These are phyloP conservation scores for Drosophila melanosoma DNA, from an alignment of 2,888 invertebrate species.

Conservation along the genomic window DNA sequence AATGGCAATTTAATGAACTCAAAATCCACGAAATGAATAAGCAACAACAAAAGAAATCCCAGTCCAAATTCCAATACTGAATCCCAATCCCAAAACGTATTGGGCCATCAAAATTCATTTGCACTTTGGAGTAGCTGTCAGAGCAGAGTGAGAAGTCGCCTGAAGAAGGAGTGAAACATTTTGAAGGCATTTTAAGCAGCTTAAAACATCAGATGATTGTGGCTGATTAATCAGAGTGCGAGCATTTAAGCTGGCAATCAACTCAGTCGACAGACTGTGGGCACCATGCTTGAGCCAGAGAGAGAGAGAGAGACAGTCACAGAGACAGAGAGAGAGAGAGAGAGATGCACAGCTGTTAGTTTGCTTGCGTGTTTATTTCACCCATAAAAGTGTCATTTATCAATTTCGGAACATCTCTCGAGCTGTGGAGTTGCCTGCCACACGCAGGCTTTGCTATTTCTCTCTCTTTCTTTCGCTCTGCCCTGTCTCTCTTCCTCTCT, in stretches of 20 bases:
- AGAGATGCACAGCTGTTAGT: background rate
- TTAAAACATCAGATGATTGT: slow-evolving; percentile 81
- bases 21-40: slow-evolving; percentile 75
- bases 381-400: slow-evolving; percentile 81
- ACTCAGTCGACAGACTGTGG: background rate
- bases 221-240: slow-evolving; percentile 80
- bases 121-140: slow-evolving; percentile 64
- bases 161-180: slow-evolving; percentile 27
- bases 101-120: slow-evolving; percentile 80
- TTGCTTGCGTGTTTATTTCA: slow-evolving; percentile 62
- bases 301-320: background rate
- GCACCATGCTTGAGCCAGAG: background rate
- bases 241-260: slow-evolving; percentile 72
- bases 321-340: background rate
- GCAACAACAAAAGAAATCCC: slow-evolving; percentile 16
- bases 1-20: slow-evolving; percentile 81
- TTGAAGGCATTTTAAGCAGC: slow-evolving; percentile 73
- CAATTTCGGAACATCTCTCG: slow-evolving; percentile 58
- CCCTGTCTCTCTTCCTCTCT: background rate
- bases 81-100: slow-evolving; percentile 47
- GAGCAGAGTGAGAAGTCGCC: background rate
- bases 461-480: background rate
- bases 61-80: slow-evolving; percentile 9
- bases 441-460: slow-evolving; percentile 38
- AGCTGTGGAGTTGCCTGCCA: slow-evolving; percentile 27